Base-by-base conservation (phyloP, 2,888 invertebrate species). In the Sialis lutaria region DNA sequence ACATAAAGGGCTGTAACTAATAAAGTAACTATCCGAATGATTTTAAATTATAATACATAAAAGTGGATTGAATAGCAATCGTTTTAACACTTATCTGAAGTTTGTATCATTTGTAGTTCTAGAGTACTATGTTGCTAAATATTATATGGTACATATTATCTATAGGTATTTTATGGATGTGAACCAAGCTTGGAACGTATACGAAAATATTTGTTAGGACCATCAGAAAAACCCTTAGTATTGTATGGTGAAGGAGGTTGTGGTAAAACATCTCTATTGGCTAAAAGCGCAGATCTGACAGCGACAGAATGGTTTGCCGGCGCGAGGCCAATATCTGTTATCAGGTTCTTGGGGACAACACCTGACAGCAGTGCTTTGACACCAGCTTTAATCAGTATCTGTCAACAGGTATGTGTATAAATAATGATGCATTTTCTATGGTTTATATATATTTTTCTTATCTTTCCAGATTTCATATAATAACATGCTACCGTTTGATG, bases 211-310 rank as follows among this genome's bases (percentile, higher is more conserved):
- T 88, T 93, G 81, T 70, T 80, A 55, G 86, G 82, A 42, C 77
- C 80, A 50, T 84, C 83, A 10, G 87, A 88, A 58, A 87, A 90
- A 59, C 92, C 95, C 1, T 68, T 95, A 49, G 87, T 95, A 13
- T 68, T 96, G 48, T 90, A 90, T 61, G 97, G 97, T 34, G 91
- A 91, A 66, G 90, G 95, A 59, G 97, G 97, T 40, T 96, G 96
- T 60, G 97, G 97, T 0, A 98, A 98, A 66, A 97, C 97, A 1
- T 96, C 96, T 12, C 70, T 97, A 1, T 69, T 97, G 49, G 86
- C 97, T 1, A 93, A 93, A 66, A 85, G 88, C 50, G 91, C 93
- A 1, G 84, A 87, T 30, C 73, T 85, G 63, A 84, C 82, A 1
- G 71, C 79, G 6, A 74, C 70, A 35, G 75, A 72, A 43, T 89